Evolutionary conservation across 2,113 vertebrate genomes (phyloP).

Genomic region (Tapirus terrestris): DNA sequence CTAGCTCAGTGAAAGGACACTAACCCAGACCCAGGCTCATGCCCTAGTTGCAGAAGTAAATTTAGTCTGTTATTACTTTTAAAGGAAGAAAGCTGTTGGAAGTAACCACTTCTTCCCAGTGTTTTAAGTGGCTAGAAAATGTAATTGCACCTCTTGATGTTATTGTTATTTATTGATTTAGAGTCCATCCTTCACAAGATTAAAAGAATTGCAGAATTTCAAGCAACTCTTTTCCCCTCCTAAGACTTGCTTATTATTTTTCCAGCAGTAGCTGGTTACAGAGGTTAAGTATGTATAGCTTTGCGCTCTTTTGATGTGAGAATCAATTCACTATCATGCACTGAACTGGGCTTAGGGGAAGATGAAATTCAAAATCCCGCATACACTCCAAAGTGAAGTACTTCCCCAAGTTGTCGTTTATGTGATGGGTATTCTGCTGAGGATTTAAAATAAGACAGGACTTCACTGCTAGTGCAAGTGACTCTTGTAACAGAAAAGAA

Average conservation of each 20-base stretch:
- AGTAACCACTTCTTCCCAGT: slow-evolving; percentile 36
- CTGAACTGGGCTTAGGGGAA: slow-evolving; percentile 65
- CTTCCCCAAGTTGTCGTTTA: slow-evolving; percentile 44
- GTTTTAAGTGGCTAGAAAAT: slow-evolving; percentile 67
- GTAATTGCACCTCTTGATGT: slow-evolving; percentile 68
- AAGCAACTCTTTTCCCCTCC: slow-evolving; percentile 54
- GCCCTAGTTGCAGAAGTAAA: slow-evolving; percentile 21
- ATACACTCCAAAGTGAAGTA: slow-evolving; percentile 32
- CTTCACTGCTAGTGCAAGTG: background rate
- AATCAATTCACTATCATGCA: slow-evolving; percentile 59
- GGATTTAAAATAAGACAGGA: slow-evolving; percentile 61
- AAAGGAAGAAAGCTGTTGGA: slow-evolving; percentile 49
- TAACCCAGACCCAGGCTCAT: background rate
- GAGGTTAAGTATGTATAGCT: slow-evolving; percentile 75
- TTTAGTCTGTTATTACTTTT: slow-evolving; percentile 52
- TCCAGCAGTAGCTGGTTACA: slow-evolving; percentile 20
- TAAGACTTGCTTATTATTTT: slow-evolving; percentile 70
- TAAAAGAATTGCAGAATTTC: slow-evolving; percentile 69
- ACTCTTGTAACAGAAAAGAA: slow-evolving; percentile 58
- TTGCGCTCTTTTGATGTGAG: slow-evolving; percentile 72
- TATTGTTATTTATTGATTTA: slow-evolving; percentile 80
- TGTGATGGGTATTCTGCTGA: slow-evolving; percentile 49
- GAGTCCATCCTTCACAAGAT: slow-evolving; percentile 61
- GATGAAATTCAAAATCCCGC: slow-evolving; percentile 61
- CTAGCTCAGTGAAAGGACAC: background rate